phyloP scores from a whole-genome alignment of 2,888 invertebrate species.

The Chirona hameri region DNA sequence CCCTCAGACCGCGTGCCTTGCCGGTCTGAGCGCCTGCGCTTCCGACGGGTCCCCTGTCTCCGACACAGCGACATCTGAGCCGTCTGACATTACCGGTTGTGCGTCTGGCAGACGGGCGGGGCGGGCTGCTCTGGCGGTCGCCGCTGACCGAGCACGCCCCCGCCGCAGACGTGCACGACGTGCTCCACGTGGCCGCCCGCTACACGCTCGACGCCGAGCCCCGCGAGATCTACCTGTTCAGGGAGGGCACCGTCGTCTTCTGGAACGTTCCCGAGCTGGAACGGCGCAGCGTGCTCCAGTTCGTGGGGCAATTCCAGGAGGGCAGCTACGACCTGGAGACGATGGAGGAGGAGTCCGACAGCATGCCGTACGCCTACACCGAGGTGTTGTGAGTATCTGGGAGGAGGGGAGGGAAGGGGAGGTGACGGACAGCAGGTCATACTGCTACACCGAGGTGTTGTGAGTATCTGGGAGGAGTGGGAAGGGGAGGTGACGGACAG shows the following conservation, averaged over 20 bases:
- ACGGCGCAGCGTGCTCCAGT: conserved; percentile 68
- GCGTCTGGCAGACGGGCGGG: not conserved
- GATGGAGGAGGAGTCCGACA: conserved; percentile 73
- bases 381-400: conserved; percentile 46
- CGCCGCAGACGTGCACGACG: not conserved
- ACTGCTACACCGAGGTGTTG: too few relatives aligned
- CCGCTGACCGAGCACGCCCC: not conserved
- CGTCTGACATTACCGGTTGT: too few relatives aligned
- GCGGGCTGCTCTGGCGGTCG: not conserved
- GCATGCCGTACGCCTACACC: conserved; percentile 72
- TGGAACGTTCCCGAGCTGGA: conserved; percentile 86
- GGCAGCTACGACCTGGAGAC: conserved; percentile 66
- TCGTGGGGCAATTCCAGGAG: conserved; percentile 61
- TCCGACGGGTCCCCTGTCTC: too few relatives aligned
- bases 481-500: too few relatives aligned
- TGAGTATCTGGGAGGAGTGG: too few relatives aligned
- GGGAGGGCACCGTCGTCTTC: conserved; percentile 84
- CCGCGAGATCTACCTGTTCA: conserved; percentile 78
- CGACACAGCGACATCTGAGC: too few relatives aligned
- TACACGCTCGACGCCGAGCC: conserved; percentile 36
- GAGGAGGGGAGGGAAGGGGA: conserved; percentile 40
- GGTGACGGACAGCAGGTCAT: conserved; percentile 43
- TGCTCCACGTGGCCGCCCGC: conserved; percentile 10
- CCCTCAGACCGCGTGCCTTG: too few relatives aligned
- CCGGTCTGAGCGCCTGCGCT: too few relatives aligned